Evolutionary conservation across 2,797 vertebrate genomes (phyloP), one percentile per base, ranked within the genome.

Genomic region (Macrochelys suwanniensis): DNA sequence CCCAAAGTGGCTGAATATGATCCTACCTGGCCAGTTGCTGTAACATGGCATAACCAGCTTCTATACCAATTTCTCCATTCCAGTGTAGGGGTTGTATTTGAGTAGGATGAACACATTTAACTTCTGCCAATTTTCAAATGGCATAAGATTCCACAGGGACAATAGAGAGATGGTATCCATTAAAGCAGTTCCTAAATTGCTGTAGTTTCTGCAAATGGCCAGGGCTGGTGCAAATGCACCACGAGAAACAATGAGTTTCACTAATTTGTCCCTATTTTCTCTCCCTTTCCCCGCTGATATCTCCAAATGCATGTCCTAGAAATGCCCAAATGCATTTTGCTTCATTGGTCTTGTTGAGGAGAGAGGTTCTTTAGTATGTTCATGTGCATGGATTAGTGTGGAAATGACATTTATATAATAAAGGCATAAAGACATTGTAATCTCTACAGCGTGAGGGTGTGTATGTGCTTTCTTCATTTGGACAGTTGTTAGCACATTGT

Each of bases 401-500:
- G 16, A 87, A 84, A 86, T n/a, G 6, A 78, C 31, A 83, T 15
- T 8, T 5, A 5, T 11, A 3, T n/a, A 61, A 71, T 2, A 11
- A 5, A 85, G 31, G 59, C 28, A 84, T 61, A n/a, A 16, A 57
- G 49, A 68, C 5, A 5, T 1, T 2, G 19, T 45, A 21, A 47
- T 59, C 17, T 9, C 6, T 0, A 0, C 1, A 0, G 2, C 4
- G 2, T 17, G 47, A 61, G 31, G 28, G 4, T 26, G 13, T 8
- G 0, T 1, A 12, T 28, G 13, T 93, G 91, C 53, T 74, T 0
- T 59, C 4, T 0, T 50, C 0, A 0, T 89, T 79, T 90, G 31
- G 17, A 42, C 86, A 88, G 61, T 49, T 4, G 16, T 84, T 87
- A 8, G 28, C 12, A 10, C 0, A 0, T 61, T n/a, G 2, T n/a